Conservation (phyloP, 2,797 vertebrate genomes). For the Sebastes trivittatus region DNA sequence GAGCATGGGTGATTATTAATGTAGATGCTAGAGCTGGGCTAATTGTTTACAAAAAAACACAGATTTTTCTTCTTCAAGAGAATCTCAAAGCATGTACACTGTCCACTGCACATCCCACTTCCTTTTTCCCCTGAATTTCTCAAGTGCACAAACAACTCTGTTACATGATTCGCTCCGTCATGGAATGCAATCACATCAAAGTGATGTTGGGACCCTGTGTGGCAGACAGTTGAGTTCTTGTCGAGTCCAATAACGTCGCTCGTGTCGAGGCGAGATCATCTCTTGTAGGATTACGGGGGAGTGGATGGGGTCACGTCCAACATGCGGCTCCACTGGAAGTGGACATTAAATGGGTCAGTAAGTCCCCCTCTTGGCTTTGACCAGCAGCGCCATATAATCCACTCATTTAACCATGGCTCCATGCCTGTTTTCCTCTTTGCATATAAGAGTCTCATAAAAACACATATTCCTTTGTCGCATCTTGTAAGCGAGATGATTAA, state of each 20-base stretch:
- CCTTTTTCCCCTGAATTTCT: slow-evolving; percentile 1
- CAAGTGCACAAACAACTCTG: slow-evolving; percentile 36
- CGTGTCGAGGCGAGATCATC: slow-evolving; percentile 71
- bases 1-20: background rate
- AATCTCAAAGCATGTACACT: background rate
- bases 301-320: slow-evolving; percentile 69
- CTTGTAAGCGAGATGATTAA: slow-evolving; percentile 63
- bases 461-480: slow-evolving; percentile 54
- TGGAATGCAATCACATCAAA: slow-evolving; percentile 53
- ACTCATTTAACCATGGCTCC: slow-evolving; percentile 53
- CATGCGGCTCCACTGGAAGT: slow-evolving; percentile 68
- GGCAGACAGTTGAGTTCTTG: slow-evolving; percentile 69
- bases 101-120: background rate
- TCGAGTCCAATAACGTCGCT: slow-evolving; percentile 68
- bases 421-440: slow-evolving; percentile 33
- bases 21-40: background rate
- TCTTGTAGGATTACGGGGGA: slow-evolving; percentile 76
- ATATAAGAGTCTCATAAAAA: slow-evolving; percentile 47
- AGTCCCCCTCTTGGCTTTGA: slow-evolving; percentile 68
- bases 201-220: slow-evolving; percentile 40
- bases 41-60: background rate
- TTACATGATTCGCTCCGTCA: slow-evolving; percentile 41
- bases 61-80: slow-evolving; percentile 3
- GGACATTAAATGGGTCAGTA: slow-evolving; percentile 79
- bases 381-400: slow-evolving; percentile 61